Percentiles rank a stretch among this genome's conserved stretches.
Evolutionary conservation across 2,797 vertebrate genomes (phyloP).

Genomic region (Hoplostethus mediterraneus): DNA sequence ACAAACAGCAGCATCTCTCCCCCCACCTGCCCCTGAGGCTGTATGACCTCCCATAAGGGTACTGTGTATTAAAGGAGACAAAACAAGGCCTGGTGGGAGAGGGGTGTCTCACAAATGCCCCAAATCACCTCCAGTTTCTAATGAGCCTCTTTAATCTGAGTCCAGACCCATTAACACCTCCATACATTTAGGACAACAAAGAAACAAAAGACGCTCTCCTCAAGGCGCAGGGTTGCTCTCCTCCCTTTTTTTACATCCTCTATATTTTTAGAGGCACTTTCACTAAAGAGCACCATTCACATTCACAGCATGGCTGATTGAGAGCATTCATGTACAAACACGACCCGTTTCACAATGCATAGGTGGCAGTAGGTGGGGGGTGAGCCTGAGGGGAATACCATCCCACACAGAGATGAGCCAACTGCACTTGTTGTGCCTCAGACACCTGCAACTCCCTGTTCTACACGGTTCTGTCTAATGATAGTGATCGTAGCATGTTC

Average conservation of each 20-base stretch:
- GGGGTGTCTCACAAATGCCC: not conserved
- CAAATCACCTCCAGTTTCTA: not conserved
- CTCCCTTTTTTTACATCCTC: not conserved
- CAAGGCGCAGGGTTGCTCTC: not conserved
- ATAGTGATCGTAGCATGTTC: not conserved
- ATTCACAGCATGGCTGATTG: not conserved
- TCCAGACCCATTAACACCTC: constrained; percentile 5
- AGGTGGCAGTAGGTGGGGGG: not conserved
- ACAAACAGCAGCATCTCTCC: not conserved
- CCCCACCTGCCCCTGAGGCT: not conserved
- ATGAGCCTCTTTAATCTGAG: constrained; percentile 8
- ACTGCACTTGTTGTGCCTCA: not conserved
- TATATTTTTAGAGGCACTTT: not conserved
- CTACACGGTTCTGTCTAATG: not conserved
- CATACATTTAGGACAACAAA: constrained; percentile 6
- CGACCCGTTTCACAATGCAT: constrained; percentile 4
- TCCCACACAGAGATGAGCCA: not conserved
- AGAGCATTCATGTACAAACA: constrained; percentile 2
- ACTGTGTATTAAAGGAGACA: not conserved
- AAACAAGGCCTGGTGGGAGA: no score
- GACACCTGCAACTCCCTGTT: no score
- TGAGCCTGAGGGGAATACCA: not conserved
- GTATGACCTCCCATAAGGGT: not conserved
- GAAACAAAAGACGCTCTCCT: not conserved
- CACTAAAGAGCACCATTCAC: not conserved